Percentiles rank a stretch among this genome's conserved stretches.
Conservation (phyloP, 2,113 vertebrate genomes). For the Lophochroa leadbeateri region DNA sequence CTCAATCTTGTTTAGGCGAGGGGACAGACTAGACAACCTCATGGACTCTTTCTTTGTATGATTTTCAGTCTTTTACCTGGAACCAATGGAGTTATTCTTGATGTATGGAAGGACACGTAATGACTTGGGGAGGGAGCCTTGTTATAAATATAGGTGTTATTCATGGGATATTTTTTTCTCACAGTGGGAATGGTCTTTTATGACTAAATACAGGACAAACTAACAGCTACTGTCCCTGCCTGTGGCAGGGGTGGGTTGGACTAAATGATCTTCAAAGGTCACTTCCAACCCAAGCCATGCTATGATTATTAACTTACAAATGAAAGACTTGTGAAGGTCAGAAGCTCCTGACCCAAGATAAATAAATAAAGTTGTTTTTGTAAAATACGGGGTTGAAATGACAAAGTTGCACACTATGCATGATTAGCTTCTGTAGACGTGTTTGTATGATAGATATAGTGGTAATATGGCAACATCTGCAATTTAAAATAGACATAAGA, state of each 20-base stretch:
- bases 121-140: rapidly evolving
- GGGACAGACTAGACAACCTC: background rate
- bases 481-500: background rate
- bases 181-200: background rate
- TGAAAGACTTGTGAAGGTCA: background rate
- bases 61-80: background rate
- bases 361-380: background rate
- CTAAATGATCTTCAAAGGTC: background rate
- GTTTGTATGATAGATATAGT: background rate
- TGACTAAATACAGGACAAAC: background rate
- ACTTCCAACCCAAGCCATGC: background rate
- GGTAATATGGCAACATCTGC: background rate
- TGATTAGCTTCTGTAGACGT: background rate
- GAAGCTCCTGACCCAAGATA: background rate
- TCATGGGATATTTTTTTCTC: background rate
- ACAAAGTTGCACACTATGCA: background rate
- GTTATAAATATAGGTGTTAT: background rate
- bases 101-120: background rate
- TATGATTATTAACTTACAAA: background rate
- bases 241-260: background rate
- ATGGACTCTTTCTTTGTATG: background rate
- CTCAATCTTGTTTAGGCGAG: background rate
- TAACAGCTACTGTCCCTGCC: background rate
- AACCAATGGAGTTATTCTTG: background rate
- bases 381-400: background rate